Evolutionary conservation across 1,140 invertebrate species (phyloP).

Genomic region (Neoseiulus cucumeris): DNA sequence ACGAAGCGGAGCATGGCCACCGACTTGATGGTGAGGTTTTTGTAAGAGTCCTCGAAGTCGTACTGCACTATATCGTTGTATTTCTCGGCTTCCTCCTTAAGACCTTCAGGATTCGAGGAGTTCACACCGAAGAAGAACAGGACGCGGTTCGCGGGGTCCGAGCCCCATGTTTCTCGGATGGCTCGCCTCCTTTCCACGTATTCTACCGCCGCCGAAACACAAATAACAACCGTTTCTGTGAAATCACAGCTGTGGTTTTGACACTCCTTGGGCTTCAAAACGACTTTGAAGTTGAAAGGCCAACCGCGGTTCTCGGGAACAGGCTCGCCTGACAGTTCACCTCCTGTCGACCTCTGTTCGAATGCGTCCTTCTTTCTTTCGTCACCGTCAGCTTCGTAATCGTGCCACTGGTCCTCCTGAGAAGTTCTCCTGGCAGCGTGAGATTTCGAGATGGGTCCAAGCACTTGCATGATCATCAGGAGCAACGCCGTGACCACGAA

Average conservation of each 20-base stretch:
- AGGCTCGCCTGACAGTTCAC: too few species aligned
- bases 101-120: conserved; percentile 3
- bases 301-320: background rate
- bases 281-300: background rate
- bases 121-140: background rate
- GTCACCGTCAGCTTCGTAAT: too few species aligned
- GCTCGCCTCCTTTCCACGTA: background rate
- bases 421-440: too few species aligned
- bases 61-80: conserved; percentile 21
- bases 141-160: background rate
- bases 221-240: background rate
- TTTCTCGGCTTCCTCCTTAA: conserved; percentile 16
- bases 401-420: too few species aligned
- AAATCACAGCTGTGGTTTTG: background rate
- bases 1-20: conserved; percentile 20
- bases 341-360: too few species aligned
- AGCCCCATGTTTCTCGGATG: background rate
- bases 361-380: too few species aligned
- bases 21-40: conserved; percentile 18
- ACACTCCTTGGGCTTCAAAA: background rate
- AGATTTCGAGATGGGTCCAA: too few species aligned
- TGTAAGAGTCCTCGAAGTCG: conserved; percentile 18
- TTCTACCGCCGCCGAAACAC: background rate
- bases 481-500: too few species aligned
- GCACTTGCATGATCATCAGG: too few species aligned